Percentiles rank a stretch among this genome's conserved stretches.
phyloP scores from a whole-genome alignment of 2,113 vertebrate genomes.

The Anguilla rostrata region DNA sequence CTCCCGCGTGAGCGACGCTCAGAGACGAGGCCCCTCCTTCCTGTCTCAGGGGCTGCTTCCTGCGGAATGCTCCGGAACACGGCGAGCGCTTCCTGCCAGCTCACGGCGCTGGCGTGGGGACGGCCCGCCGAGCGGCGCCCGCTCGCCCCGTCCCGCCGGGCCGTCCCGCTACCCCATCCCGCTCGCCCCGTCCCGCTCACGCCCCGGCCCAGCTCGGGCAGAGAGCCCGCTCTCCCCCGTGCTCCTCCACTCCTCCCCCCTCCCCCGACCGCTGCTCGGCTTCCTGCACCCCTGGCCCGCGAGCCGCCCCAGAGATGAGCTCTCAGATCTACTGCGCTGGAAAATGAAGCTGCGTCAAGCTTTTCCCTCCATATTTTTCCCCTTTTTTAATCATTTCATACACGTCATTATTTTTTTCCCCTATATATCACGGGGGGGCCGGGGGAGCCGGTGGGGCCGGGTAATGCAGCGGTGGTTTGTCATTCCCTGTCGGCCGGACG shows the following conservation, averaged over 20 bases:
- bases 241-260: background rate
- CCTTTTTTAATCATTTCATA: slow-evolving; percentile 53
- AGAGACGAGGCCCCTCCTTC: too few relatives aligned
- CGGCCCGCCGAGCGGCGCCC: background rate
- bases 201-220: background rate
- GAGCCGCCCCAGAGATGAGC: background rate
- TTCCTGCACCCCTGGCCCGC: background rate
- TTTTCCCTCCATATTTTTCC: slow-evolving; percentile 34
- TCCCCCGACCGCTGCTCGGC: too few relatives aligned
- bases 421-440: slow-evolving; percentile 46
- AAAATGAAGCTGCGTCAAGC: slow-evolving; percentile 26
- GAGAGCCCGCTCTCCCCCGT: background rate
- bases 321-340: slow-evolving; percentile 24
- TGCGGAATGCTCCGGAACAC: too few relatives aligned
- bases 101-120: background rate
- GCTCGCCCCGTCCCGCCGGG: background rate
- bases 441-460: too few relatives aligned
- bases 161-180: background rate
- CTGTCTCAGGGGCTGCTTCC: too few relatives aligned
- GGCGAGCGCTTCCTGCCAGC: too few relatives aligned
- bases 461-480: slow-evolving; percentile 49
- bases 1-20: too few relatives aligned
- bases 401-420: slow-evolving; percentile 62
- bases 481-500: slow-evolving; percentile 60
- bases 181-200: background rate